Evolutionary conservation across 2,797 vertebrate species (phyloP).

Genomic region (Hydrocynus forskahlii): DNA sequence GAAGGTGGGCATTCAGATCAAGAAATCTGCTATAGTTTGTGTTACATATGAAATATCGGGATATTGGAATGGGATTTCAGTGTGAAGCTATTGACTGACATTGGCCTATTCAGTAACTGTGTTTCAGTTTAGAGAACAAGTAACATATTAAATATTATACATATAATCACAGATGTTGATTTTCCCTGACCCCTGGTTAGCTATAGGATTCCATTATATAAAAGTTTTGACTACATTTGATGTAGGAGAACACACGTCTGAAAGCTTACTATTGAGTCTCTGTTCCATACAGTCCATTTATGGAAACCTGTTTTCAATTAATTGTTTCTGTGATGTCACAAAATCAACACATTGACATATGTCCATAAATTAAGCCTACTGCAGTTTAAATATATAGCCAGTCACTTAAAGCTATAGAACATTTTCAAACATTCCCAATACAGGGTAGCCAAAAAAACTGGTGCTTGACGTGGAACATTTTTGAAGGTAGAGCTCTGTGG

Average conservation of each 20-base stretch:
- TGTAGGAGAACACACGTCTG: no score
- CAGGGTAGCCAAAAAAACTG: no score
- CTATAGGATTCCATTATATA: background rate
- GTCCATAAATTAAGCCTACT: background rate
- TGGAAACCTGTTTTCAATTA: no score
- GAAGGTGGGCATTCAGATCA: background rate
- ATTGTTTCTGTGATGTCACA: background rate
- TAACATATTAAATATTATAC: background rate
- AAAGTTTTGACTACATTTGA: no score
- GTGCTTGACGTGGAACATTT: no score
- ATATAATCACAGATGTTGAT: background rate
- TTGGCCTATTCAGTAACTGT: no score
- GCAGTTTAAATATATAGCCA: no score
- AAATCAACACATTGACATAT: background rate
- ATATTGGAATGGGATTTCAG: background rate
- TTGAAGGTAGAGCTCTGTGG: background rate
- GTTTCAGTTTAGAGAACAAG: background rate
- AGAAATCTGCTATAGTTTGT: background rate
- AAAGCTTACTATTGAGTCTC: no score
- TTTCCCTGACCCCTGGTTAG: background rate
- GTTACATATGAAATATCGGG: background rate
- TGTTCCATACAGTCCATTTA: no score
- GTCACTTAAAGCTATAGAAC: no score
- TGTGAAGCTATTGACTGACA: no score
- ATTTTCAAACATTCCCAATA: no score